phyloP scores from a whole-genome alignment of 2,888 invertebrate genomes.

The Diplazon laetatorius region DNA sequence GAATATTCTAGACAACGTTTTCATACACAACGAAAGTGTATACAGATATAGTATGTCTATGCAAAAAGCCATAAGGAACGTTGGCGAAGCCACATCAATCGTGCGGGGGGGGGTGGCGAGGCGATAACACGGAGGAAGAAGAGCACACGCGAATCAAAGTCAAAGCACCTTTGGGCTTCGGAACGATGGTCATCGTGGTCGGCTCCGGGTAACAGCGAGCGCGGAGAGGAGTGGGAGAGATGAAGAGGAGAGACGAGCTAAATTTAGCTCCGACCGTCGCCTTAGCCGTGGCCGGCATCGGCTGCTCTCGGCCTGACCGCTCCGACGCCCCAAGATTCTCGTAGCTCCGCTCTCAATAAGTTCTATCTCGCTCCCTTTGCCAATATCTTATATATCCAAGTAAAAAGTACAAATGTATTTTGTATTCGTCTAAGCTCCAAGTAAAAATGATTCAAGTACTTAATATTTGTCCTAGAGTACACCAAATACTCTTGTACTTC shows the following conservation, averaged over 20 bases:
- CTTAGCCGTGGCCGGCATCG: slow-evolving; percentile 11
- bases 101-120: slow-evolving; percentile 36
- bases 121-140: slow-evolving; percentile 34
- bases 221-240: slow-evolving; percentile 25
- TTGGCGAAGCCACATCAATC: slow-evolving; percentile 59
- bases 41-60: neutral
- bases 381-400: no score
- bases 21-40: slow-evolving; percentile 4
- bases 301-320: slow-evolving; percentile 25
- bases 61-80: slow-evolving; percentile 27
- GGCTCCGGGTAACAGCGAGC: no score
- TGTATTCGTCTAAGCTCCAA: no score
- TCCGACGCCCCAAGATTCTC: slow-evolving; percentile 67
- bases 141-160: slow-evolving; percentile 59
- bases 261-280: slow-evolving; percentile 56
- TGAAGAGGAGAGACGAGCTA: slow-evolving; percentile 58
- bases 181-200: slow-evolving; percentile 60
- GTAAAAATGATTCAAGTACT: no score
- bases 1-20: neutral
- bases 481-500: no score
- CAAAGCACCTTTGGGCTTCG: slow-evolving; percentile 58
- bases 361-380: slow-evolving; percentile 30
- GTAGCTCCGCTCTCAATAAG: slow-evolving; percentile 40
- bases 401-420: no score
- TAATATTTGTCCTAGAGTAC: no score